Evolutionary conservation across 2,113 vertebrate species (phyloP), one percentile per base, ranked within the genome.

Genomic region (Pongo abelii): DNA sequence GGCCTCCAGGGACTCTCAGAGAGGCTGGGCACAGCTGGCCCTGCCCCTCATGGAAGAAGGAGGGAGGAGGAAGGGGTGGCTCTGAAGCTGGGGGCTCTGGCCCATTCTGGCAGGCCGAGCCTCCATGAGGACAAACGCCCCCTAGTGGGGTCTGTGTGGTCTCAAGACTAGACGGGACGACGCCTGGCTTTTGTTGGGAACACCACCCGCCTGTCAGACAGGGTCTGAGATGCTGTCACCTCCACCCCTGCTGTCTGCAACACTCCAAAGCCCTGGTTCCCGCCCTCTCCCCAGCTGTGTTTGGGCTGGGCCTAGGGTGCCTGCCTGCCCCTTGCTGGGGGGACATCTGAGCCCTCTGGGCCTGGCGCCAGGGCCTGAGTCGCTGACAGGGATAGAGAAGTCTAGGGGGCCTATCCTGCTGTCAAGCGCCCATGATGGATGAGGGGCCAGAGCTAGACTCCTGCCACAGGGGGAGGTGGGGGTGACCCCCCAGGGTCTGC

Each of bases 401-500:
- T 57, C 75, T 32, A 38, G 91, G 88, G 93, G 20, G 78, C 59
- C 96, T 96, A 40, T 92, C 52, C 2, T 0, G 83, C 97, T 98
- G 97, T 97, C 97, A 97, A 97, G 87, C 93, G 5, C 95, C 79
- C 27, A 3, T 97, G 97, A 97, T 96, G 80, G 89, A 97, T 97
- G 94, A 97, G 46, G 85, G 69, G 30, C 40, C 48, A 79, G 46
- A 50, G 38, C 59, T 50, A 30, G 57, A 22, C 1, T 46, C 77
- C 55, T 70, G 64, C 40, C 40, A 50, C 13, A 67, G 57, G 25
- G 13, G 22, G 50, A 27, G 32, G 23, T 16, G 40, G 48, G 61
- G 43, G n/a, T 61, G 80, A 64, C 40, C 92, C 43, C 84, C 57
- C 16, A 50, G 67, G 75, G 79, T 90, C 57, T 93, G 77, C 38